These are phyloP conservation scores for Camponotus vicinus DNA, from an alignment of 1,140 invertebrate species.

Conservation along the genomic window DNA sequence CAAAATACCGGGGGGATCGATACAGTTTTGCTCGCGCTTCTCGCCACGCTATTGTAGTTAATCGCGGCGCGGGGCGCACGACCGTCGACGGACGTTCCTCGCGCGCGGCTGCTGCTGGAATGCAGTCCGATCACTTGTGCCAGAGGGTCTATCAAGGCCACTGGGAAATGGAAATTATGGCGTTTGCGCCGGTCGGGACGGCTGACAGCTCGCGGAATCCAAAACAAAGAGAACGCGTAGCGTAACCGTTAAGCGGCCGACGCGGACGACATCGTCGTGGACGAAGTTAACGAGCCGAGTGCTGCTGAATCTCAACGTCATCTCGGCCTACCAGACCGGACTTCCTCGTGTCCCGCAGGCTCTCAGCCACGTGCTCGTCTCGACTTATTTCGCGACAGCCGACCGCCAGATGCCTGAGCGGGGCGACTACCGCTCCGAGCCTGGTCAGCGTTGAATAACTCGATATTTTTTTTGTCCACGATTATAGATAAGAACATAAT, in stretches of 20 bases:
- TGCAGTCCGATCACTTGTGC: slow-evolving; percentile 82
- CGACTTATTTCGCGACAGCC: slow-evolving; percentile 6
- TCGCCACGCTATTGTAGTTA: slow-evolving; percentile 64
- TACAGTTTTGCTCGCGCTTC: slow-evolving; percentile 32
- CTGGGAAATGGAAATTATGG: slow-evolving; percentile 82
- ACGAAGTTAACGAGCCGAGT: slow-evolving; percentile 33
- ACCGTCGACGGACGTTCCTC: slow-evolving; percentile 46
- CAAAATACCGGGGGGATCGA: slow-evolving; percentile 18
- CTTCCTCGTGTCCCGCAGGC: slow-evolving; percentile 48
- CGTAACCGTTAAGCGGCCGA: slow-evolving; percentile 41
- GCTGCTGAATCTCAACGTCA: slow-evolving; percentile 39
- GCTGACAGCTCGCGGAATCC: slow-evolving; percentile 58
- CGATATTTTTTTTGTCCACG: neutral
- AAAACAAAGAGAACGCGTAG: slow-evolving; percentile 61
- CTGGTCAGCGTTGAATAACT: neutral
- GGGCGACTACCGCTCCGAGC: neutral
- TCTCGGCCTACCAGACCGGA: slow-evolving; percentile 44
- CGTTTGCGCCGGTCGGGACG: slow-evolving; percentile 66
- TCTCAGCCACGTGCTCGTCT: slow-evolving; percentile 30
- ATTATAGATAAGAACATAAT: neutral
- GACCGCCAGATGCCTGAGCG: slow-evolving; percentile 38
- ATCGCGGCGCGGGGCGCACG: slow-evolving; percentile 64
- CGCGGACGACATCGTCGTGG: slow-evolving; percentile 34
- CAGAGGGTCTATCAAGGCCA: slow-evolving; percentile 80
- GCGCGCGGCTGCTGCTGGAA: slow-evolving; percentile 78